Evolutionary conservation across 2,797 vertebrate genomes (phyloP).

Genomic region (Paedocypris micromegethes): DNA sequence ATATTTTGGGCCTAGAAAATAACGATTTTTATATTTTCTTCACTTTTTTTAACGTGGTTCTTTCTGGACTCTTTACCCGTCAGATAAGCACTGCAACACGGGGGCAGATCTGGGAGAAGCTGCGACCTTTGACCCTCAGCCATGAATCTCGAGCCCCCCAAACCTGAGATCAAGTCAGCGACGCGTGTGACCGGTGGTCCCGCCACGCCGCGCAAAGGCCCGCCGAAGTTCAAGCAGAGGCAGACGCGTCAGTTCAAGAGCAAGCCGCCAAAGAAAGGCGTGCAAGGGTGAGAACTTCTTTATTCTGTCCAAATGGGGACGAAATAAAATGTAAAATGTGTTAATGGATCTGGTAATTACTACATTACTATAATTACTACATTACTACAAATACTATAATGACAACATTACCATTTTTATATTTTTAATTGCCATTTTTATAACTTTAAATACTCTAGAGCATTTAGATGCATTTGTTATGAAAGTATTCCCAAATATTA

Average conservation of each 20-base stretch:
- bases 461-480: not conserved
- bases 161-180: constrained; percentile 80
- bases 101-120: constrained; percentile 8
- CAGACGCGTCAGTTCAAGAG: constrained; percentile 96
- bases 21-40: not conserved
- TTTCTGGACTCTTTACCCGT: too few species aligned
- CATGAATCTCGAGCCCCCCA: constrained; percentile 86
- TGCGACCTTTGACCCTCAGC: constrained; percentile 24
- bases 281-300: constrained; percentile 80
- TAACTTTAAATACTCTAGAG: not conserved
- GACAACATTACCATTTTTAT: not conserved
- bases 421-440: not conserved
- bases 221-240: constrained; percentile 93
- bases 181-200: constrained; percentile 86
- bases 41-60: not conserved
- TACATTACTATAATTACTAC: too few species aligned
- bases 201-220: constrained; percentile 87
- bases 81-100: constrained; percentile 16
- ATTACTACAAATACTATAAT: not conserved
- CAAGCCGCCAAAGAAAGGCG: constrained; percentile 92
- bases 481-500: not conserved
- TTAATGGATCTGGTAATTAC: too few species aligned
- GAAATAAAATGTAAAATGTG: too few species aligned
- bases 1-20: too few species aligned
- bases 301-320: too few species aligned